Percentiles rank a stretch among this genome's conserved stretches.
Conservation (phyloP, 92 coral and sea anemone species). For the Pocillopora meandrina region DNA sequence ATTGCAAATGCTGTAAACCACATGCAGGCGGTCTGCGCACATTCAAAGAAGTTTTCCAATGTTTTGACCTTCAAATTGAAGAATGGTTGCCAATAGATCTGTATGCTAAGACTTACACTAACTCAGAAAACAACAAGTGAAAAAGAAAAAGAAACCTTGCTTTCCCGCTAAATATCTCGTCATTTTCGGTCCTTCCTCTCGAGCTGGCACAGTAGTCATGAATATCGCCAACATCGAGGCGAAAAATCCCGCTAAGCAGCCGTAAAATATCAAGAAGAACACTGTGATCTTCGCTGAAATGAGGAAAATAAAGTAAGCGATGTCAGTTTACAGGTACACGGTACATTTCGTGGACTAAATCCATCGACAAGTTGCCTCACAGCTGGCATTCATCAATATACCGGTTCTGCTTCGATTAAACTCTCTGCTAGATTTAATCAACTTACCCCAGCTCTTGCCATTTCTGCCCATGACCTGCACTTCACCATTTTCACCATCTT, state of each 20-base stretch:
- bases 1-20: conserved; percentile 70
- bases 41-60: conserved; percentile 16
- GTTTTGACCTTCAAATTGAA: conserved; percentile 10
- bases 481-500: conserved; percentile 67
- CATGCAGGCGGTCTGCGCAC: conserved; percentile 32
- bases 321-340: background rate
- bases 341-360: background rate
- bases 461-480: conserved; percentile 88
- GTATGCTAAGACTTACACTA: background rate
- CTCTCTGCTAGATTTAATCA: background rate
- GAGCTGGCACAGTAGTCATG: conserved; percentile 84
- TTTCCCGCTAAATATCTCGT: conserved; percentile 75
- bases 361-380: background rate
- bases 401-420: background rate
- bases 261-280: conserved; percentile 88
- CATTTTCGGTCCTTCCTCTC: conserved; percentile 83
- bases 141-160: conserved; percentile 64
- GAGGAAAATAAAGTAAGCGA: background rate
- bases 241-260: conserved; percentile 91
- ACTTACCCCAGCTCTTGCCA: conserved; percentile 94
- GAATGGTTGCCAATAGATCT: background rate
- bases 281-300: conserved; percentile 86
- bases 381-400: conserved; percentile 1
- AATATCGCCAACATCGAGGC: conserved; percentile 93
- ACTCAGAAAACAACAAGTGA: background rate